phyloP scores from a whole-genome alignment of 2,113 vertebrate genomes.

The Anthoscopus minutus region DNA sequence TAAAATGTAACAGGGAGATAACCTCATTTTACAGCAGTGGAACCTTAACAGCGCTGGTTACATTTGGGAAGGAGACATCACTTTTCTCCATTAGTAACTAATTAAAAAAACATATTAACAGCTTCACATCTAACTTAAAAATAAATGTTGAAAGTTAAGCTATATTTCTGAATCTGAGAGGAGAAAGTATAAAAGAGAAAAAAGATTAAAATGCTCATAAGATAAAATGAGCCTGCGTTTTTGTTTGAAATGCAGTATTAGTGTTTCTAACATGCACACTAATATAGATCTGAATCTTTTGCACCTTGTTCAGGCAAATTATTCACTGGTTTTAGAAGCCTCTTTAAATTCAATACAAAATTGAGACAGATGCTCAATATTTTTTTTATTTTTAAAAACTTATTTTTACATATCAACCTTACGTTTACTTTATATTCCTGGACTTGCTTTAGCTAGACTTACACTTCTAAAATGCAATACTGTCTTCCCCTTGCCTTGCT shows the following conservation, averaged over 20 bases:
- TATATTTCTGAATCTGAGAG: background rate
- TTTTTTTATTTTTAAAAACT: background rate
- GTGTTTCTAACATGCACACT: background rate
- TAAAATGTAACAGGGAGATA: background rate
- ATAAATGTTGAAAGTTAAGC: background rate
- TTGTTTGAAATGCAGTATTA: background rate
- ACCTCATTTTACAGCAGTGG: background rate
- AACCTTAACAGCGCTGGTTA: background rate
- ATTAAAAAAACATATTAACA: background rate
- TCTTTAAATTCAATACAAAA: background rate
- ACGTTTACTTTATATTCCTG: background rate
- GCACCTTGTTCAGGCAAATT: background rate
- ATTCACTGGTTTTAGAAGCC: background rate
- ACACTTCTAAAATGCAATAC: accelerated
- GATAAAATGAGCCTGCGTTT: background rate
- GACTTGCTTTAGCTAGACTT: background rate
- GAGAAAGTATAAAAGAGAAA: background rate
- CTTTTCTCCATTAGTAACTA: background rate
- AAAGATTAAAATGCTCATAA: background rate
- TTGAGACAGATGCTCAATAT: background rate
- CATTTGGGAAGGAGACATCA: background rate
- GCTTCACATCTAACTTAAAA: background rate
- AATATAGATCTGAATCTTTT: background rate
- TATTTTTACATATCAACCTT: background rate
- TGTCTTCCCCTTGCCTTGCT: background rate